Conservation (phyloP, 1,140 invertebrate genomes). For the Berghia stephanieae region DNA sequence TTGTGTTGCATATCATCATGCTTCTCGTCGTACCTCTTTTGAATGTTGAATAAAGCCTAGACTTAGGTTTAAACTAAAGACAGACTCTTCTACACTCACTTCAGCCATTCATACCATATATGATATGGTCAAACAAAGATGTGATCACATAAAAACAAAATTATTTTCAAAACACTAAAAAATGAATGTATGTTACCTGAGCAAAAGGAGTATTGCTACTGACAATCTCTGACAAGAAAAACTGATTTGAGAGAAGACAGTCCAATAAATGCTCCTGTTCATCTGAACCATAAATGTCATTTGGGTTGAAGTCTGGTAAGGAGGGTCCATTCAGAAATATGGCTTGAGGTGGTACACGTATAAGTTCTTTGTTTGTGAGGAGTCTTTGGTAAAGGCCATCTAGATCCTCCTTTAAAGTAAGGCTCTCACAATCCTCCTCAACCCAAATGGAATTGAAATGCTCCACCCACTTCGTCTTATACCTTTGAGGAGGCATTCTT, state of each 20-base stretch:
- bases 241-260: constrained; percentile 69
- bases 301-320: constrained; percentile 68
- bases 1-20: too few relatives aligned
- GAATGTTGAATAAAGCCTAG: background rate
- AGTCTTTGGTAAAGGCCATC: constrained; percentile 71
- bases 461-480: constrained; percentile 70
- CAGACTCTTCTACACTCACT: background rate
- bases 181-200: constrained; percentile 47
- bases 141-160: background rate
- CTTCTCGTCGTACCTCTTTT: too few relatives aligned
- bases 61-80: background rate
- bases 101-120: background rate
- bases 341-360: constrained; percentile 62
- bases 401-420: constrained; percentile 70
- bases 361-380: constrained; percentile 70
- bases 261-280: constrained; percentile 72
- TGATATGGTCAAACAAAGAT: background rate
- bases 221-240: constrained; percentile 70
- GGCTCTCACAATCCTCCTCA: constrained; percentile 71
- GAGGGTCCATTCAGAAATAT: constrained; percentile 66
- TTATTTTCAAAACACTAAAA: background rate
- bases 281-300: constrained; percentile 61
- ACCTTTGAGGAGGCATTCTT: constrained; percentile 31
- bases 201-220: constrained; percentile 72
- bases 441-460: constrained; percentile 73